phyloP scores from a whole-genome alignment of 2,113 vertebrate genomes.

The Eulacestoma nigropectus region DNA sequence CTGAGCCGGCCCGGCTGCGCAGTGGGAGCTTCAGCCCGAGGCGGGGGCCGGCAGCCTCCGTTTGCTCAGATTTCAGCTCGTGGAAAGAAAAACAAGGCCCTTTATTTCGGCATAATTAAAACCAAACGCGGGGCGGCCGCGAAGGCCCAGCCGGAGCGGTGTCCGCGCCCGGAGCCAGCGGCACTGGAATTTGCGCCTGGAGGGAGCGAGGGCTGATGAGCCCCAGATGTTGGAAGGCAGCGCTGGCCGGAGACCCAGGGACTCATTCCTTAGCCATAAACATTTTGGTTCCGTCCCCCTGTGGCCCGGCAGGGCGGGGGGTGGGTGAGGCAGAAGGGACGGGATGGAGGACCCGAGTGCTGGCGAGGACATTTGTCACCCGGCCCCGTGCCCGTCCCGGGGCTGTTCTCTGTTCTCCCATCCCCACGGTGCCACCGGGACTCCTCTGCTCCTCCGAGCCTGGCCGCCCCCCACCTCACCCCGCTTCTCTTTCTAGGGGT shows the following conservation, averaged over 20 bases:
- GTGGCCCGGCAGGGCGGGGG: not conserved
- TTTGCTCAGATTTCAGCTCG: conserved; percentile 45
- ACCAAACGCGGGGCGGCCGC: conserved; percentile 42
- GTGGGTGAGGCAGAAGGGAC: not conserved
- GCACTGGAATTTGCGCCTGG: conserved; percentile 67
- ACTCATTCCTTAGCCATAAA: conserved; percentile 44
- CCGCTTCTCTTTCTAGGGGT: conserved; percentile 47
- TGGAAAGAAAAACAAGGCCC: conserved; percentile 65
- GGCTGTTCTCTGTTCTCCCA: fast-evolving
- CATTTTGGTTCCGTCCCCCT: conserved; percentile 7
- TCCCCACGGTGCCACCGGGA: not conserved
- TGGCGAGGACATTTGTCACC: not conserved
- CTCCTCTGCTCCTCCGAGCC: not conserved
- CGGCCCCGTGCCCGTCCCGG: fast-evolving
- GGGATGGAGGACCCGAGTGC: not conserved
- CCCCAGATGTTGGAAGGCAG: conserved; percentile 69
- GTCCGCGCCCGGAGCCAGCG: conserved; percentile 49
- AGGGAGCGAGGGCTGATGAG: conserved; percentile 42
- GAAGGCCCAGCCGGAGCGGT: conserved; percentile 36
- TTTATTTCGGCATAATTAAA: conserved; percentile 58
- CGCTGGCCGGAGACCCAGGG: conserved; percentile 3
- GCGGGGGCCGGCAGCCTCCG: conserved; percentile 14
- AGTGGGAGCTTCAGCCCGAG: not conserved
- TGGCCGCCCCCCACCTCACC: not conserved
- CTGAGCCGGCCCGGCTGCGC: fast-evolving